Evolutionary conservation across 1,140 invertebrate species (phyloP).

Genomic region (Calephelis nemesis): DNA sequence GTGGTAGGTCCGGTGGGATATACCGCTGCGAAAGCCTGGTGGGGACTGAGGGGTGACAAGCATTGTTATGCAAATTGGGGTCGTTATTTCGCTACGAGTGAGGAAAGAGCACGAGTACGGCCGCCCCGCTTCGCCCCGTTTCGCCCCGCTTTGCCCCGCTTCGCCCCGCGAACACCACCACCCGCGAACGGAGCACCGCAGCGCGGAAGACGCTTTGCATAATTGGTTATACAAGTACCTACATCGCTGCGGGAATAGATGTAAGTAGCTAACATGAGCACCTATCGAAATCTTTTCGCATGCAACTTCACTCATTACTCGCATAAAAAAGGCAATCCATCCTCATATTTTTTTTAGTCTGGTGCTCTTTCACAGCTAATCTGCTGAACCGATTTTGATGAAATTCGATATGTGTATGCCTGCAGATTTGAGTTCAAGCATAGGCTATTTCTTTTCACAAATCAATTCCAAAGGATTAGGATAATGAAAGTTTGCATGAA

Average conservation of each 20-base stretch:
- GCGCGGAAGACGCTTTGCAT: constrained; percentile 72
- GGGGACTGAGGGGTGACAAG: constrained; percentile 76
- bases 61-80: constrained; percentile 79
- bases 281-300: too few relatives aligned
- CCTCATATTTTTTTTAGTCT: too few relatives aligned
- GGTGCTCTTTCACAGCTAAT: too few relatives aligned
- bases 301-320: neutral
- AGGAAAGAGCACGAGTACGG: constrained; percentile 74
- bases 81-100: constrained; percentile 77
- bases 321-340: too few relatives aligned
- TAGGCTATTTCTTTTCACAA: too few relatives aligned
- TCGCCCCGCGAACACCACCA: constrained; percentile 52
- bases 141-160: constrained; percentile 38
- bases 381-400: too few relatives aligned
- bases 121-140: constrained; percentile 55
- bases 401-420: too few relatives aligned
- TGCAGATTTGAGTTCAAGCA: too few relatives aligned
- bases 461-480: too few relatives aligned
- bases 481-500: too few relatives aligned
- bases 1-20: constrained; percentile 67
- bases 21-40: constrained; percentile 67
- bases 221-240: constrained; percentile 72
- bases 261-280: too few relatives aligned
- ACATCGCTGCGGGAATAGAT: constrained; percentile 28
- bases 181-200: constrained; percentile 58